A percentile compares a stretch with the other conserved stretches of the same genome.
These are phyloP conservation scores for Yponomeuta evonymella DNA, from an alignment of 2,888 invertebrate species.

Conservation along the genomic window DNA sequence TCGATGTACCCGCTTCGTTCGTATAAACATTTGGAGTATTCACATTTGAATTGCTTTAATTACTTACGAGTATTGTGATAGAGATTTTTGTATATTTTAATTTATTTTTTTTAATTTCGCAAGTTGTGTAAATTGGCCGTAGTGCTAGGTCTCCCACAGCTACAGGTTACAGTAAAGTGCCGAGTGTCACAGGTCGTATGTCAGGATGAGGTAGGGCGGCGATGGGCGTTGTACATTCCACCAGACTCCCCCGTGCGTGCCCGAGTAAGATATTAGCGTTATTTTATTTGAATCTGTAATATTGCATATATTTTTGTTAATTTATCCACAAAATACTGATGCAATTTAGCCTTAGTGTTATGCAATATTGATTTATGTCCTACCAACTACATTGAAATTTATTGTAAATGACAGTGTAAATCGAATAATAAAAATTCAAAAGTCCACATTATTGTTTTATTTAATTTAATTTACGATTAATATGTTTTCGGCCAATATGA, in stretches of 20 bases:
- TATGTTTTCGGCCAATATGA: too few species aligned
- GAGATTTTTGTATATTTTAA: constrained; percentile 76
- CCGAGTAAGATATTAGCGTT: constrained; percentile 75
- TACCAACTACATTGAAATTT: constrained; percentile 76
- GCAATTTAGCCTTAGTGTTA: constrained; percentile 75
- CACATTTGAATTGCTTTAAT: constrained; percentile 76
- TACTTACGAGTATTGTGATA: constrained; percentile 77
- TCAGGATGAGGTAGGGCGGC: background rate
- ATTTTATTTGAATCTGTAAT: constrained; percentile 74
- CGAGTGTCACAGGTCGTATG: background rate
- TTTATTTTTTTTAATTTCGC: constrained; percentile 75
- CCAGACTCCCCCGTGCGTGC: constrained; percentile 61
- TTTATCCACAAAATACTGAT: constrained; percentile 74
- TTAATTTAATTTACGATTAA: constrained; percentile 20
- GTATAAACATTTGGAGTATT: constrained; percentile 72
- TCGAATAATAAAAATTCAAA: constrained; percentile 76
- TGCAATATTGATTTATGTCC: constrained; percentile 76
- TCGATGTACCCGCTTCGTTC: constrained; percentile 54
- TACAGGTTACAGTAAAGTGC: constrained; percentile 32
- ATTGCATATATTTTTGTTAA: constrained; percentile 75
- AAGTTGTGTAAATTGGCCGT: constrained; percentile 62
- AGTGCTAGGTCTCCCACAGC: constrained; percentile 58
- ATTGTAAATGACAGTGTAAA: constrained; percentile 77
- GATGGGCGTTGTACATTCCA: constrained; percentile 26
- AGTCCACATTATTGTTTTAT: constrained; percentile 63